Evolutionary conservation across 2,113 vertebrate genomes (phyloP).

Genomic region (Lynx canadensis): DNA sequence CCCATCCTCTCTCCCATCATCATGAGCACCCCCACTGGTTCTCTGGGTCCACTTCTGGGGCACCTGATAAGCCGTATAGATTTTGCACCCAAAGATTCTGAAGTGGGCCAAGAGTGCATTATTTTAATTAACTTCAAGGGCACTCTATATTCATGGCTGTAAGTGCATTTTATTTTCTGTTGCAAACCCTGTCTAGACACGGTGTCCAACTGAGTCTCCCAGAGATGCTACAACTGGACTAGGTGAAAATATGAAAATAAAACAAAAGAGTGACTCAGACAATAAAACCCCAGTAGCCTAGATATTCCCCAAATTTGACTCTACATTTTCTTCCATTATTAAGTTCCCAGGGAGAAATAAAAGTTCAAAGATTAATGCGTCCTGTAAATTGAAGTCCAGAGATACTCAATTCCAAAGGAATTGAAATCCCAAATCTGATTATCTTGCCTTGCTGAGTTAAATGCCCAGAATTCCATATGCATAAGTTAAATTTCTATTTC

Average conservation of each 20-base stretch:
- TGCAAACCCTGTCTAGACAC: not conserved
- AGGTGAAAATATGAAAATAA: not conserved
- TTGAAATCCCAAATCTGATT: not conserved
- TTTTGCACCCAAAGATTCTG: not conserved
- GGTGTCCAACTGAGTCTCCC: not conserved
- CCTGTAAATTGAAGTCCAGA: slow-evolving; percentile 10
- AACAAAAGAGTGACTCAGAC: not conserved
- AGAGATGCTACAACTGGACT: not conserved
- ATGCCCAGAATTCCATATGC: not conserved
- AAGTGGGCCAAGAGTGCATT: not conserved
- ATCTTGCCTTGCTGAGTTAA: not conserved
- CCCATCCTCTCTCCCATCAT: not conserved
- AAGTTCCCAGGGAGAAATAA: slow-evolving; percentile 20
- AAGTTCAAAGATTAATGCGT: not conserved
- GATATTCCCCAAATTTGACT: not conserved
- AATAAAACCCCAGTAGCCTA: not conserved
- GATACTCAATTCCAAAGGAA: not conserved
- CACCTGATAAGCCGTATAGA: not conserved
- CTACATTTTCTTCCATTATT: not conserved
- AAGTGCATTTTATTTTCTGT: not conserved
- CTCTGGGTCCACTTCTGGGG: not conserved
- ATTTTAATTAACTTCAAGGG: not conserved
- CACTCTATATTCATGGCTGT: not conserved
- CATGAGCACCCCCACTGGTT: not conserved
- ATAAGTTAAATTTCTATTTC: not conserved